Evolutionary conservation across 2,888 invertebrate genomes (phyloP).

Genomic region (Mylabris sibirica): DNA sequence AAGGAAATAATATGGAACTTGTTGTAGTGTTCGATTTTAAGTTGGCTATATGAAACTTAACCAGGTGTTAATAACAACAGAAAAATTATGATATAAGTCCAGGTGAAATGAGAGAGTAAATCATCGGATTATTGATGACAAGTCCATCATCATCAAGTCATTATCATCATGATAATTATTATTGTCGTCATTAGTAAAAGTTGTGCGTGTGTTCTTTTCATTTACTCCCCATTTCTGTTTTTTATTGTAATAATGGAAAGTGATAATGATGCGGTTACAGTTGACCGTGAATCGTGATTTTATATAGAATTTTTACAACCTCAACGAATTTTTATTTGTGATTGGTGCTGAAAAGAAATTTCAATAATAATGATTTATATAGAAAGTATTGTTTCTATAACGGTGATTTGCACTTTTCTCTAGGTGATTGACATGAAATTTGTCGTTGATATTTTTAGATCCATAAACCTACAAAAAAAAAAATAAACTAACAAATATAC

Average conservation of each 20-base stretch:
- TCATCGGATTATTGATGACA: not conserved
- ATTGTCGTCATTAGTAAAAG: not conserved
- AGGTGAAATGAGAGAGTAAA: not conserved
- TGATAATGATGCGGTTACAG: not conserved
- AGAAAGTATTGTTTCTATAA: conserved; percentile 1
- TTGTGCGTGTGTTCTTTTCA: not conserved
- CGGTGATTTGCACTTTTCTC: not conserved
- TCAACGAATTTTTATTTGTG: too few species aligned
- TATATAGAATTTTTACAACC: not conserved
- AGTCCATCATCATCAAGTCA: not conserved
- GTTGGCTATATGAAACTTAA: not conserved
- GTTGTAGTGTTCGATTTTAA: not conserved
- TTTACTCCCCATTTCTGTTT: too few species aligned
- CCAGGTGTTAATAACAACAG: not conserved
- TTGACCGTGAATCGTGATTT: not conserved
- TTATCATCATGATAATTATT: not conserved
- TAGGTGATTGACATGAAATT: not conserved
- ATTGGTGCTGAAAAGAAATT: not conserved
- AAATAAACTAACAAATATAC: too few species aligned
- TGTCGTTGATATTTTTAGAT: not conserved
- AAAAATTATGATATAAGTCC: not conserved
- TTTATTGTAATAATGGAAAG: not conserved
- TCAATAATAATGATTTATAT: not conserved
- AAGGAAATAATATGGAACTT: not conserved
- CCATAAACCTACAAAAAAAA: too few species aligned